Base-by-base conservation (phyloP, 2,888 invertebrate genomes). In the Dicyrtomina minuta region DNA sequence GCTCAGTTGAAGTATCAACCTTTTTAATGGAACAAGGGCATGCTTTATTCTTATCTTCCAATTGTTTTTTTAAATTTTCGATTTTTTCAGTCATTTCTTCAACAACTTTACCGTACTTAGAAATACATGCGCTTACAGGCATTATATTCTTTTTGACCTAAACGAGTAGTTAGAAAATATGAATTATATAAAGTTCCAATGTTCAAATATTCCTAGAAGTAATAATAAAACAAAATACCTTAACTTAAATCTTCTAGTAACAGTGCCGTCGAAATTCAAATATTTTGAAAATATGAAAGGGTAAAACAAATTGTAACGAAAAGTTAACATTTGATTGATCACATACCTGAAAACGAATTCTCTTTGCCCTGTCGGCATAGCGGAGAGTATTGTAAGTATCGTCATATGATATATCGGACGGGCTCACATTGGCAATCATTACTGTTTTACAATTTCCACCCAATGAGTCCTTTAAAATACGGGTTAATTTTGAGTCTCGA, bases 371-470 rank as follows among this genome's bases (percentile, higher is more conserved):
- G 43, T 89, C 88, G 0, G 92, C 93, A 80, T 92, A 93, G 76
- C 92, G 91, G 1, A 96, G 82, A 0, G 96, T 96, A 78, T 96
- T 96, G 81, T 95, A 93, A 0, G 96, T 94, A 79, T 33, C 3
- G 8, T 33, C 33, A 33, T 8, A 33, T 33, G 33, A 33, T 5
- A 33, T 33, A 33, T 87, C 87, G 0, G 91, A 88, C 0, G 93
- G 91, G 0, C 93, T 92, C 0, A 95, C 86, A 79, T 95, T 94
- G 1, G 96, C 95, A 41, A 96, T 93, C 95, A 96, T 96, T 0
- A 96, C 88, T 0, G 96, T 96, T 77, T 90, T 89, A 80, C 95
- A 95, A 81, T 95, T 96, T 0, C 96, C 96, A 1, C 95, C 95
- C 0, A 96, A 84, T 5, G 94, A 93, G 81, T 96, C 96, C 81